Conservation (phyloP, 1,140 invertebrate genomes). For the Caenorhabditis tropicalis region DNA sequence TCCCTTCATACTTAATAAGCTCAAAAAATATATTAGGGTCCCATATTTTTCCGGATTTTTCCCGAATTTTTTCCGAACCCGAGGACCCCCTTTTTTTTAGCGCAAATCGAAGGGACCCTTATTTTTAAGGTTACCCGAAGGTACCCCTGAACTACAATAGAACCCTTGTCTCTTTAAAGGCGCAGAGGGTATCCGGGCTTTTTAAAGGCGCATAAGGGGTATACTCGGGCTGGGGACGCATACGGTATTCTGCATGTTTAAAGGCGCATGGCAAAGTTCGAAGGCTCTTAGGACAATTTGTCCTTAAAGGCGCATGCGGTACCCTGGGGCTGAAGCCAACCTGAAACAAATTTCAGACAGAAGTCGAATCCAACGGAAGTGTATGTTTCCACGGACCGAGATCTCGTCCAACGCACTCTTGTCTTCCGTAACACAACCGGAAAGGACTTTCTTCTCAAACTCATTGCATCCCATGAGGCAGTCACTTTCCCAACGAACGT, state of each 20-base stretch:
- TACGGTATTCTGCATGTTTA: no score
- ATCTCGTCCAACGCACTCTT: constrained; percentile 13
- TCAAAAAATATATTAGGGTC: not conserved
- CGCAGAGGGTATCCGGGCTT: no score
- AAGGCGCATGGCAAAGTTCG: no score
- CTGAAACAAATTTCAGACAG: not conserved
- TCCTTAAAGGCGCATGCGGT: not conserved
- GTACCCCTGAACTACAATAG: no score
- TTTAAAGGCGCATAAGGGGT: no score
- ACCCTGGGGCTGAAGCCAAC: not conserved
- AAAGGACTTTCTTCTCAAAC: constrained; percentile 7
- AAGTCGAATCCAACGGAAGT: constrained; percentile 18
- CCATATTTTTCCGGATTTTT: not conserved
- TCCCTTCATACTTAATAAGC: no score
- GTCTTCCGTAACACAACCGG: constrained; percentile 21
- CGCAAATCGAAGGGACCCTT: no score
- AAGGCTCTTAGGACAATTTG: no score
- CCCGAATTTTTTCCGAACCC: not conserved
- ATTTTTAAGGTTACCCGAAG: no score
- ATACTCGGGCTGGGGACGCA: no score
- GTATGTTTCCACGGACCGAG: not conserved
- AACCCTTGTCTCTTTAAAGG: no score
- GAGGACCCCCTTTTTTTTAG: no score
- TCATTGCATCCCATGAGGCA: not conserved
- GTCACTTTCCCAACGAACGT: not conserved